A percentile compares a stretch with the other conserved stretches of the same genome.
Conservation (phyloP, 2,888 invertebrate species). For the Fabriciana adippe region DNA sequence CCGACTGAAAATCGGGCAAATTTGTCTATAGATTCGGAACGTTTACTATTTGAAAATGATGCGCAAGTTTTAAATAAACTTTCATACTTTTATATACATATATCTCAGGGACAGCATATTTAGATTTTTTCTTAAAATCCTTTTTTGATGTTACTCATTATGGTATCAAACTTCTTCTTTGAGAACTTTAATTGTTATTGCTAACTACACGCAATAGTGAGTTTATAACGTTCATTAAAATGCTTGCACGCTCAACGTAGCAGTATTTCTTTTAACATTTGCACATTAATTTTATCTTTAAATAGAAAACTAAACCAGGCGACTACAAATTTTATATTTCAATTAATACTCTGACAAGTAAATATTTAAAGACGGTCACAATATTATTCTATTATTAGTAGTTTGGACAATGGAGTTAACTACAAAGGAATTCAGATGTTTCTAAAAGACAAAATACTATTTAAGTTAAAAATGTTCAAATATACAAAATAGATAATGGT, state of each 20-base stretch:
- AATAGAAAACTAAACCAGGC: conserved; percentile 7
- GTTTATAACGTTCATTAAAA: conserved; percentile 12
- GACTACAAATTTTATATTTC: conserved; percentile 6
- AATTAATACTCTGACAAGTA: conserved; percentile 5
- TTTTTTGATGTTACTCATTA: background rate
- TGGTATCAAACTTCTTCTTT: conserved; percentile 3
- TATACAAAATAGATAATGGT: conserved; percentile 4
- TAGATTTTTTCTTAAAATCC: too few relatives aligned
- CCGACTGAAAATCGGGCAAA: conserved; percentile 84
- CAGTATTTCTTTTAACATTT: conserved; percentile 3
- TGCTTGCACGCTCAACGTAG: conserved; percentile 18
- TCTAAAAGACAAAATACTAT: conserved; percentile 5
- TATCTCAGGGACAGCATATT: too few relatives aligned
- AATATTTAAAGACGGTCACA: background rate
- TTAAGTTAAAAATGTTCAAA: background rate
- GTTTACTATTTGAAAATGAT: background rate
- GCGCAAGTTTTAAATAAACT: background rate
- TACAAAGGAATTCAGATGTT: background rate
- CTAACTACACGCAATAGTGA: conserved; percentile 1
- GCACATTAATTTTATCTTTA: background rate
- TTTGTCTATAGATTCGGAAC: background rate
- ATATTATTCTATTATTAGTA: conserved; percentile 1
- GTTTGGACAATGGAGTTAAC: background rate
- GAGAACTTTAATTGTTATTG: background rate
- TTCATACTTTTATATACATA: background rate